Evolutionary conservation across 37 sponge, comb jelly and placozoan species (phyloP).

Genomic region (Aphrocallistes beatrix): DNA sequence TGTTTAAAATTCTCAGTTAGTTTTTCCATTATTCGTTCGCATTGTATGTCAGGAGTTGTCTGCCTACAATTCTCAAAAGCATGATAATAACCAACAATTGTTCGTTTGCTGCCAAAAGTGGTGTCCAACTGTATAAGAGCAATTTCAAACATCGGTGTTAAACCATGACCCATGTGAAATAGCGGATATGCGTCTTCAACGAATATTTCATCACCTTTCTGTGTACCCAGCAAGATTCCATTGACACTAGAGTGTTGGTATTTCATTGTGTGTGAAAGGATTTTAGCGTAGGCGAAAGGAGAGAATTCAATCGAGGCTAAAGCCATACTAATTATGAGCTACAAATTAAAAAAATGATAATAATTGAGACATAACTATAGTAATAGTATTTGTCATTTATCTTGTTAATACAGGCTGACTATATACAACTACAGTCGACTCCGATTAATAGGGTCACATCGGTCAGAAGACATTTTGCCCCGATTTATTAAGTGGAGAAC

Average conservation of each 20-base stretch:
- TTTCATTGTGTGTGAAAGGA: background rate
- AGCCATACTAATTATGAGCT: background rate
- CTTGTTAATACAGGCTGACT: no score
- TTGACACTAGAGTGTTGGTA: background rate
- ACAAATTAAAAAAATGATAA: no score
- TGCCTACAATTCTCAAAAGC: constrained; percentile 18
- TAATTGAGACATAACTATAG: no score
- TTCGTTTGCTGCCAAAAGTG: background rate
- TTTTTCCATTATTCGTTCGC: background rate
- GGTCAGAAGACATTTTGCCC: no score
- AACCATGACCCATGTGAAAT: background rate
- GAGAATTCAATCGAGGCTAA: background rate
- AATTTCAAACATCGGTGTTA: constrained; percentile 1
- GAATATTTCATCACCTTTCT: background rate
- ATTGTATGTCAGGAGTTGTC: background rate
- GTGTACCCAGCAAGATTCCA: background rate
- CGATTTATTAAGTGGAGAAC: no score
- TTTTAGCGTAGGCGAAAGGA: background rate
- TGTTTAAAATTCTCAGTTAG: constrained; percentile 4
- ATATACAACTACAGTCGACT: no score
- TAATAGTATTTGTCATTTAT: no score
- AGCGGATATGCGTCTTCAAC: background rate
- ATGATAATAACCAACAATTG: background rate
- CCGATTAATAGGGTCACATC: no score
- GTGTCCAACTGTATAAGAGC: background rate